Percentiles rank a stretch among this genome's conserved stretches.
phyloP scores from a whole-genome alignment of 2,888 invertebrate genomes.

The Rugalucina vietnamica region DNA sequence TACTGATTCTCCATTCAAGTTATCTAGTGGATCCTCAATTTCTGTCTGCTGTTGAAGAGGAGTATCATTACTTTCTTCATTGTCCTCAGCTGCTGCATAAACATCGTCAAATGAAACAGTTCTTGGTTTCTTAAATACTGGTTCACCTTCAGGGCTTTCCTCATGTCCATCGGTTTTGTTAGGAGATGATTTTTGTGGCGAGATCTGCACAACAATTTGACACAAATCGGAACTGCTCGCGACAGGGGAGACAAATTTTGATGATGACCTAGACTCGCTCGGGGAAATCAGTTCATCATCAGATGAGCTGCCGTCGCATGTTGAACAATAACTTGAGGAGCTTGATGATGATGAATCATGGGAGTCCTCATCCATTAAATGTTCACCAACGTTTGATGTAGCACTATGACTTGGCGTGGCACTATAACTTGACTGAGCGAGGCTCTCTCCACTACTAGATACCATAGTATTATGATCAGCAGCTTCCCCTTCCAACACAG shows the following conservation, averaged over 20 bases:
- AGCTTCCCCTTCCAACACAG: too few species aligned
- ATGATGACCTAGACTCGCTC: not conserved
- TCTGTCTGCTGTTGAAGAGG: not conserved
- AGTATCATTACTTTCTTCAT: not conserved
- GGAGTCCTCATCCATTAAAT: not conserved
- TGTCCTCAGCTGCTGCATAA: not conserved
- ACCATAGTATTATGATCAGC: too few species aligned
- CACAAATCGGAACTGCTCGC: not conserved
- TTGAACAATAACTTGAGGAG: constrained; percentile 1
- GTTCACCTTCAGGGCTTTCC: not conserved
- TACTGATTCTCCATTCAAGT: not conserved
- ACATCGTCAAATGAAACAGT: not conserved
- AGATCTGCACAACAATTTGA: too few species aligned
- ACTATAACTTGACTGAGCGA: too few species aligned
- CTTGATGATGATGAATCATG: not conserved
- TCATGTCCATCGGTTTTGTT: too few species aligned
- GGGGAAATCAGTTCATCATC: not conserved
- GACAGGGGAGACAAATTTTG: not conserved
- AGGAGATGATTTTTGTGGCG: too few species aligned
- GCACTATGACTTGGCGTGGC: not conserved
- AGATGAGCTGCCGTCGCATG: not conserved
- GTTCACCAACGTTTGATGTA: not conserved
- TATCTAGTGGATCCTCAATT: not conserved
- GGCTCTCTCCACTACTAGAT: too few species aligned
- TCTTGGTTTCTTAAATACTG: not conserved